phyloP scores from a whole-genome alignment of 2,888 invertebrate species.

The Escarpia spicata region DNA sequence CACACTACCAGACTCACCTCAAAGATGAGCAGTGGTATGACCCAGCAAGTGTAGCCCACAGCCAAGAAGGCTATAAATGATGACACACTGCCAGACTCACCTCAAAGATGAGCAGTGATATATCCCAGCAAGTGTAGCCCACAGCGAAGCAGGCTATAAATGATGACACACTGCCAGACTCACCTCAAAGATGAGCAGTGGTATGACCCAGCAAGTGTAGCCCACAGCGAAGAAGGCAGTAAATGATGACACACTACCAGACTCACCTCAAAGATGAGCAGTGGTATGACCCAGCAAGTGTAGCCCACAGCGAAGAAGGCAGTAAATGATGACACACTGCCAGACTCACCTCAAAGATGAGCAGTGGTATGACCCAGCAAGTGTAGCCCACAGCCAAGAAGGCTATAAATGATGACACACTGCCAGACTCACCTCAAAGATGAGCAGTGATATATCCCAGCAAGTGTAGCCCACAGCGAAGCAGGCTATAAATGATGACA shows the following conservation, averaged over 20 bases:
- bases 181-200: slow-evolving; percentile 94
- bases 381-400: slow-evolving; percentile 95
- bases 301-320: slow-evolving; percentile 94
- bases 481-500: too few relatives aligned
- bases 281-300: slow-evolving; percentile 93
- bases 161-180: slow-evolving; percentile 35
- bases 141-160: slow-evolving; percentile 83
- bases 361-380: slow-evolving; percentile 91
- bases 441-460: too few relatives aligned
- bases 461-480: too few relatives aligned
- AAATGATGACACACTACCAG: neutral
- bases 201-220: slow-evolving; percentile 94
- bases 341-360: slow-evolving; percentile 86
- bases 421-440: slow-evolving; percentile 80
- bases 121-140: slow-evolving; percentile 92
- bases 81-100: slow-evolving; percentile 67
- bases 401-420: slow-evolving; percentile 65
- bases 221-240: slow-evolving; percentile 93
- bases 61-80: slow-evolving; percentile 80
- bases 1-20: slow-evolving; percentile 74
- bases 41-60: slow-evolving; percentile 92
- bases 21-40: slow-evolving; percentile 93
- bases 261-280: slow-evolving; percentile 91
- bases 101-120: slow-evolving; percentile 95
- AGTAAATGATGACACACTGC: neutral